Conservation (phyloP, 2,888 invertebrate genomes). For the Tigriopus californicus region DNA sequence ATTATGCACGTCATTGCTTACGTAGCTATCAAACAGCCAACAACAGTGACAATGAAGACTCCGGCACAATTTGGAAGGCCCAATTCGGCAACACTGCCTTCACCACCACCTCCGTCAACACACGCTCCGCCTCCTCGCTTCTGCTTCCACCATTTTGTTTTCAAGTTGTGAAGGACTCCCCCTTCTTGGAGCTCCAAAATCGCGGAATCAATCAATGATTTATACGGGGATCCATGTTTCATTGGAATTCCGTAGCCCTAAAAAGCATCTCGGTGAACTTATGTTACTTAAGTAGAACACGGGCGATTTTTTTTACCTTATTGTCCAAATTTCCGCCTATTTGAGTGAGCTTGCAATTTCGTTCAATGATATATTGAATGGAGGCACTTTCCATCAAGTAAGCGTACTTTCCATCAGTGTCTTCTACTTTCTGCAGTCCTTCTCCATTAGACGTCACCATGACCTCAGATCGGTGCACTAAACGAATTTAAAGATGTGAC, state of each 20-base stretch:
- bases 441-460: slow-evolving; percentile 24
- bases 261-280: slow-evolving; percentile 16
- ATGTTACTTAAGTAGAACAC: too few species aligned
- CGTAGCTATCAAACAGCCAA: slow-evolving; percentile 1
- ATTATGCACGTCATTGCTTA: not conserved
- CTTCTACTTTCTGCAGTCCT: slow-evolving; percentile 30
- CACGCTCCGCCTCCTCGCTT: slow-evolving; percentile 23
- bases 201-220: slow-evolving; percentile 27
- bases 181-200: slow-evolving; percentile 33
- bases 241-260: slow-evolving; percentile 22
- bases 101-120: slow-evolving; percentile 18
- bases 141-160: slow-evolving; percentile 33
- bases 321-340: slow-evolving; percentile 20
- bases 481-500: not conserved
- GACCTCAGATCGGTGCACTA: slow-evolving; percentile 20
- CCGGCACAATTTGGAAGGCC: slow-evolving; percentile 24
- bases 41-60: slow-evolving; percentile 23
- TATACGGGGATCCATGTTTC: slow-evolving; percentile 22
- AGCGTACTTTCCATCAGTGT: slow-evolving; percentile 29
- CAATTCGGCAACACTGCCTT: slow-evolving; percentile 18
- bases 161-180: slow-evolving; percentile 30
- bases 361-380: slow-evolving; percentile 25
- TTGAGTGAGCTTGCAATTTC: slow-evolving; percentile 14
- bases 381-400: slow-evolving; percentile 35
- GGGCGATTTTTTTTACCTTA: slow-evolving; percentile 15